Percentiles rank a stretch among this genome's conserved stretches.
phyloP scores from a whole-genome alignment of 1,140 invertebrate genomes.

The Varroa destructor region DNA sequence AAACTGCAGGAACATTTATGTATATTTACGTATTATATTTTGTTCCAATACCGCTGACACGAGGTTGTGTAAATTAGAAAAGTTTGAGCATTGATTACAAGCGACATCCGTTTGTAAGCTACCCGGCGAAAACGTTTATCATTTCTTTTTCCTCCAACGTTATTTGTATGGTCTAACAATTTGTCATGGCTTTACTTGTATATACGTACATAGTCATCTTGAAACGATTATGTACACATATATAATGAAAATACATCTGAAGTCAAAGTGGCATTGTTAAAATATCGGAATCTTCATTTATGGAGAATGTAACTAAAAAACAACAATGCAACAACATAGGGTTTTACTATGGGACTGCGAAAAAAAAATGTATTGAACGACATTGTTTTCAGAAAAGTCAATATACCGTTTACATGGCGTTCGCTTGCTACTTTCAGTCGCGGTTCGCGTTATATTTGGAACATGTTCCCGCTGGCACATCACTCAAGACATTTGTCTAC shows the following conservation, averaged over 20 bases:
- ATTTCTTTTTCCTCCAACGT: background rate
- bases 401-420: background rate
- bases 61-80: no score
- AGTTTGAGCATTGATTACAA: no score
- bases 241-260: background rate
- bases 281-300: no score
- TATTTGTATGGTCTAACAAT: no score
- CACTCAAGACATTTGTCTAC: slow-evolving; percentile 16
- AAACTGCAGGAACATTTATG: no score
- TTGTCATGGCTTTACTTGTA: no score
- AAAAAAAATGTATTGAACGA: slow-evolving; percentile 1
- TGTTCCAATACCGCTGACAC: no score
- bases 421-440: background rate
- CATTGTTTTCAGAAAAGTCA: background rate
- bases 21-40: no score
- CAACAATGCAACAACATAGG: background rate
- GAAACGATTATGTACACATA: background rate
- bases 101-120: no score
- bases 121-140: background rate
- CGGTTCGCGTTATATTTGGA: slow-evolving; percentile 14
- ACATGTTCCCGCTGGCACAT: slow-evolving; percentile 11
- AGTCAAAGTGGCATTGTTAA: background rate
- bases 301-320: no score
- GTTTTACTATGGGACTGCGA: background rate
- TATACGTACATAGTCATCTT: background rate